Conservation (phyloP, 2,113 vertebrate species). For the Panurus biarmicus region DNA sequence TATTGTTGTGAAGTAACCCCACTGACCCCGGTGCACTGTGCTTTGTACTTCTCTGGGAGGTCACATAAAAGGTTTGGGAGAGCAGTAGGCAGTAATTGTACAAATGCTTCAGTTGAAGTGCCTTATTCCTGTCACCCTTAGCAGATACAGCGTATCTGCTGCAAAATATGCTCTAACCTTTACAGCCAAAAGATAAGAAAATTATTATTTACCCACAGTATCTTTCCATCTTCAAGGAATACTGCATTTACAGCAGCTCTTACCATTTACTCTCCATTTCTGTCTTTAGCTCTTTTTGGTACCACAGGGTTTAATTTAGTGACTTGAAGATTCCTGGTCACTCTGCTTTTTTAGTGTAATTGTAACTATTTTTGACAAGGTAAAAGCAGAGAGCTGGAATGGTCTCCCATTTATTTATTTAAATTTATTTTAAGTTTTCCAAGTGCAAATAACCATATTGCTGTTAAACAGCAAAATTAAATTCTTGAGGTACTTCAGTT, state of each 20-base stretch:
- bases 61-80: conserved; percentile 20
- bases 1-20: conserved; percentile 35
- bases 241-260: background rate
- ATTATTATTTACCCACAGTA: background rate
- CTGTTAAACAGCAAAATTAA: background rate
- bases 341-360: background rate
- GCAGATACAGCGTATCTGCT: background rate
- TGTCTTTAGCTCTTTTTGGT: background rate
- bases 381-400: background rate
- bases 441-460: background rate
- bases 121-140: background rate
- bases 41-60: conserved; percentile 13
- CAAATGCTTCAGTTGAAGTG: background rate
- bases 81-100: conserved; percentile 11
- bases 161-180: background rate
- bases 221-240: background rate
- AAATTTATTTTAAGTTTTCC: background rate
- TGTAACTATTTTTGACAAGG: background rate
- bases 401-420: background rate
- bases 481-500: background rate
- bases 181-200: background rate
- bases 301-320: background rate
- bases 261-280: background rate
- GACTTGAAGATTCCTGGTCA: background rate
- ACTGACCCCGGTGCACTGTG: background rate